These are phyloP conservation scores for Mesorhabditis sp. DNA, from an alignment of 2,888 invertebrate genomes.

Conservation along the genomic window DNA sequence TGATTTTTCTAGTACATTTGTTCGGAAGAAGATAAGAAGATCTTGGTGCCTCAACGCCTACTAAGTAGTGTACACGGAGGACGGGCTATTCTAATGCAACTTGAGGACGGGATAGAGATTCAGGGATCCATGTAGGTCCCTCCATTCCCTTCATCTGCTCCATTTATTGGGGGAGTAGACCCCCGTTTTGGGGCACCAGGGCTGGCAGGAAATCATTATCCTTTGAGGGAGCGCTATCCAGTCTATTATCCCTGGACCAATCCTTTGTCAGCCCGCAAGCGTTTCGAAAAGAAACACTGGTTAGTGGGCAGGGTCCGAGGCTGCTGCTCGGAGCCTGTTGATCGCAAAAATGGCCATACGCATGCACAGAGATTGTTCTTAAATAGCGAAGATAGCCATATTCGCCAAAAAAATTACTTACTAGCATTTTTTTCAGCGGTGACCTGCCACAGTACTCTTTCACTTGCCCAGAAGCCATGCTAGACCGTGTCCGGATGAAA, in stretches of 20 bases:
- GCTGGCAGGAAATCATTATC: conserved; percentile 4
- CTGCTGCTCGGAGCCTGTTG: too few relatives aligned
- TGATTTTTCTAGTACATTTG: not conserved
- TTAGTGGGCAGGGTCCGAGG: too few relatives aligned
- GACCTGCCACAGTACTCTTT: conserved; percentile 4
- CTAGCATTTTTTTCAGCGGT: not conserved
- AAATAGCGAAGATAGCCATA: too few relatives aligned
- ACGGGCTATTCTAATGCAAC: conserved; percentile 12
- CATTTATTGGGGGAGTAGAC: too few relatives aligned
- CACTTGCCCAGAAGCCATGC: not conserved
- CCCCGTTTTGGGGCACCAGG: not conserved
- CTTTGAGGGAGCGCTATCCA: not conserved
- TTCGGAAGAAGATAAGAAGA: not conserved
- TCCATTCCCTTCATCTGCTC: not conserved
- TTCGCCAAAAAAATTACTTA: too few relatives aligned
- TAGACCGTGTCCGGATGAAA: not conserved
- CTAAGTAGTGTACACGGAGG: conserved; percentile 8
- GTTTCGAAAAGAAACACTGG: too few relatives aligned
- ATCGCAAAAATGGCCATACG: too few relatives aligned
- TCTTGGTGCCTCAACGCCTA: not conserved
- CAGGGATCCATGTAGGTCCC: conserved; percentile 11
- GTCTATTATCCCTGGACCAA: conserved; percentile 1
- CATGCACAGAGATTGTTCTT: too few relatives aligned
- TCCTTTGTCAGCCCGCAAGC: not conserved
- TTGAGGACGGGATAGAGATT: conserved; percentile 14